Percentiles rank a stretch among this genome's conserved stretches.
Evolutionary conservation across 2,113 vertebrate genomes (phyloP).

Genomic region (Chloropsis hardwickii): DNA sequence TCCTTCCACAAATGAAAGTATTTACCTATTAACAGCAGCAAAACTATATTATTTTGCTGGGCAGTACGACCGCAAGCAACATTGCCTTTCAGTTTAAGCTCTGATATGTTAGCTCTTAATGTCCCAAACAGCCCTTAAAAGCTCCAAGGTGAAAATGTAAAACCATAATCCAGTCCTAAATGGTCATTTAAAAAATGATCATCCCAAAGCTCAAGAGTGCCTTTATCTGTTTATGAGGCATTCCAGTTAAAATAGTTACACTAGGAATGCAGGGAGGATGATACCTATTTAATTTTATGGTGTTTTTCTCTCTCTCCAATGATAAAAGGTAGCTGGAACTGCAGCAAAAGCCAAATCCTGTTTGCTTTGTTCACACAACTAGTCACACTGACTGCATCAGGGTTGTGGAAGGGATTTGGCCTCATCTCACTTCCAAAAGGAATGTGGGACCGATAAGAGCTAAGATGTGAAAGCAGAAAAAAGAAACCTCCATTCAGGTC

Average conservation of each 20-base stretch:
- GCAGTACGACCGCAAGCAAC: constrained; percentile 43
- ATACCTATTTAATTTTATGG: constrained; percentile 69
- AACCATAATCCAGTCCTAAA: constrained; percentile 62
- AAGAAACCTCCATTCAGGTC: neutral
- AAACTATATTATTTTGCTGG: constrained; percentile 44
- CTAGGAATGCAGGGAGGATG: constrained; percentile 44
- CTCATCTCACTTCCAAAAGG: constrained; percentile 25
- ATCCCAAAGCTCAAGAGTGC: constrained; percentile 58
- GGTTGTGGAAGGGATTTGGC: constrained; percentile 63
- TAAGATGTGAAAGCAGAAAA: neutral
- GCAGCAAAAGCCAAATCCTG: constrained; percentile 52
- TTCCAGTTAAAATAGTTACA: constrained; percentile 71
- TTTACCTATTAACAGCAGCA: constrained; percentile 71
- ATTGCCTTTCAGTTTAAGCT: constrained; percentile 61
- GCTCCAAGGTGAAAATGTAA: constrained; percentile 75
- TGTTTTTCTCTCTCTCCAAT: constrained; percentile 51
- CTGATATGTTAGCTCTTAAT: constrained; percentile 68
- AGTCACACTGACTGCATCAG: constrained; percentile 51
- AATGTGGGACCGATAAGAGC: neutral
- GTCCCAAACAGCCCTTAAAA: constrained; percentile 73
- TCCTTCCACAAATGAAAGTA: constrained; percentile 66
- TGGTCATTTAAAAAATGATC: constrained; percentile 74
- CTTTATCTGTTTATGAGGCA: constrained; percentile 68
- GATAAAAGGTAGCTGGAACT: constrained; percentile 47
- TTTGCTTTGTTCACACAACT: constrained; percentile 42